Conservation (phyloP, 2,888 invertebrate genomes). For the Folsomia candida region DNA sequence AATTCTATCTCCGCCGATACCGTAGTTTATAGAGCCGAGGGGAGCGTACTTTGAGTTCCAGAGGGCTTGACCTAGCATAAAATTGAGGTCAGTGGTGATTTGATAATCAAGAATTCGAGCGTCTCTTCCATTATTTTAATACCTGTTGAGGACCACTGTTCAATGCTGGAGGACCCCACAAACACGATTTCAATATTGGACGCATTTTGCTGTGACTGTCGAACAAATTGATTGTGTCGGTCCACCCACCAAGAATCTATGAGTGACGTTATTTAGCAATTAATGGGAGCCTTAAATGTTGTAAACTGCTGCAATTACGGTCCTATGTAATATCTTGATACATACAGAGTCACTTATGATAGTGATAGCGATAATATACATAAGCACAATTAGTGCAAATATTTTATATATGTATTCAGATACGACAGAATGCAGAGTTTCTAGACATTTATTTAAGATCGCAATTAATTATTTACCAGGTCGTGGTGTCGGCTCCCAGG, state of each 20-base stretch:
- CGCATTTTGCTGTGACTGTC: background rate
- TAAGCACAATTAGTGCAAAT: too few species aligned
- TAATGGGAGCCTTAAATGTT: too few species aligned
- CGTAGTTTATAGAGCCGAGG: conserved; percentile 85
- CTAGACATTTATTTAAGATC: too few species aligned
- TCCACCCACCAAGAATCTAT: background rate
- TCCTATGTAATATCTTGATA: too few species aligned
- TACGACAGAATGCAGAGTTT: too few species aligned
- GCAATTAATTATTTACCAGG: too few species aligned
- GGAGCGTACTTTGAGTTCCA: conserved; percentile 90
- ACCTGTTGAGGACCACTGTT: conserved; percentile 29
- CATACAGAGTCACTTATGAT: too few species aligned
- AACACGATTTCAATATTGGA: conserved; percentile 31
- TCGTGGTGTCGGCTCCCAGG: too few species aligned
- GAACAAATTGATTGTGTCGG: background rate
- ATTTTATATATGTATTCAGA: too few species aligned
- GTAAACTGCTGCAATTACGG: too few species aligned
- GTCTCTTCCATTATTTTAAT: conserved; percentile 58
- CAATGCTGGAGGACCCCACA: conserved; percentile 28
- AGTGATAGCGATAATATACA: too few species aligned
- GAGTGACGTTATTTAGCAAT: too few species aligned
- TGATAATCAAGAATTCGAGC: background rate
- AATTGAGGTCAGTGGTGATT: background rate
- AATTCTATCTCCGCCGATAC: conserved; percentile 55
- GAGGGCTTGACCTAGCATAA: background rate